These are phyloP conservation scores for Corapipo altera DNA, from an alignment of 2,113 vertebrate genomes.

Conservation along the genomic window DNA sequence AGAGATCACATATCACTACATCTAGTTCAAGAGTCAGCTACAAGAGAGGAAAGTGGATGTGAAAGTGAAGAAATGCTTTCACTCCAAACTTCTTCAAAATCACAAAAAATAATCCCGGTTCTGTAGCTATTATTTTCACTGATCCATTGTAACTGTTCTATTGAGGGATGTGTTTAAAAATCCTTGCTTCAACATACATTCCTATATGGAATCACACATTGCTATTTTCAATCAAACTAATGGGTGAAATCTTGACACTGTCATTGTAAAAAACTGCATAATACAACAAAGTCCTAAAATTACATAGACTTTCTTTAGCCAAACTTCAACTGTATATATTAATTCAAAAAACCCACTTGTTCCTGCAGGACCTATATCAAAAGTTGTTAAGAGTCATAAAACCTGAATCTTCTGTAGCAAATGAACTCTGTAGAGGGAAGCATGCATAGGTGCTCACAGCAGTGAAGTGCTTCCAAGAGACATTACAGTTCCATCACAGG, in stretches of 20 bases:
- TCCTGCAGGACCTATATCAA: background rate
- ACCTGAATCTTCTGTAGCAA: background rate
- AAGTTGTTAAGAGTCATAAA: background rate
- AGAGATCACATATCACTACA: background rate
- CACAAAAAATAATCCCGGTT: background rate
- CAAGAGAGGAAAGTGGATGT: background rate
- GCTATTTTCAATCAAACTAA: background rate
- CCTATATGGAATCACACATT: background rate
- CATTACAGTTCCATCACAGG: background rate
- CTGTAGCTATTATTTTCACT: background rate
- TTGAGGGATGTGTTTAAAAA: background rate
- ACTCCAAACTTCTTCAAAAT: background rate
- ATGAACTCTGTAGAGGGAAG: background rate
- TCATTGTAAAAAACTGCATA: background rate
- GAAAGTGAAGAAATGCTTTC: background rate
- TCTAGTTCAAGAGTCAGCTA: background rate
- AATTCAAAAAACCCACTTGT: background rate
- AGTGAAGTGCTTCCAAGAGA: background rate
- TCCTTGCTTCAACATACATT: background rate
- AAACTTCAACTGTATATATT: background rate
- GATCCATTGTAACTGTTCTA: background rate
- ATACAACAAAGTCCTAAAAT: background rate
- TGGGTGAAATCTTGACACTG: background rate
- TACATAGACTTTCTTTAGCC: background rate
- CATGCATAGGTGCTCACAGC: background rate